These are phyloP conservation scores for Chymomyza fuscimana DNA, from an alignment of 2,888 invertebrate genomes.

Conservation along the genomic window DNA sequence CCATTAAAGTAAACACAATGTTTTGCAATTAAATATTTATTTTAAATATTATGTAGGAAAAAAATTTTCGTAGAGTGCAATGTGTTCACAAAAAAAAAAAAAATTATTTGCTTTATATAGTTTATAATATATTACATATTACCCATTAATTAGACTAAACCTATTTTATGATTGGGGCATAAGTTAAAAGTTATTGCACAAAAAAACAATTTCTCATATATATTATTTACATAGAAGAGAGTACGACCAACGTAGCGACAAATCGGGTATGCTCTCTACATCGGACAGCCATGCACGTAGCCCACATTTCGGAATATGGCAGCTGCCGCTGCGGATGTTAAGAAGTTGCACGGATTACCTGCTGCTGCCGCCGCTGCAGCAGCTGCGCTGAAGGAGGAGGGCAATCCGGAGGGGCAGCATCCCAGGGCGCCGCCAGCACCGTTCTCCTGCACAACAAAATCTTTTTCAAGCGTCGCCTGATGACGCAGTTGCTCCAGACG, in stretches of 20 bases:
- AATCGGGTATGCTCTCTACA: conserved; percentile 79
- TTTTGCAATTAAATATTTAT: conserved; percentile 25
- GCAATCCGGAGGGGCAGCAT: conserved; percentile 78
- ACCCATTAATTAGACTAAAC: conserved; percentile 64
- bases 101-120: conserved; percentile 20
- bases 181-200: conserved; percentile 58
- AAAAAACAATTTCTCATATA: conserved; percentile 28
- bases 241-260: neutral
- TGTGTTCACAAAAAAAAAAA: conserved; percentile 10
- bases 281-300: conserved; percentile 86
- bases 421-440: conserved; percentile 63
- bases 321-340: conserved; percentile 84
- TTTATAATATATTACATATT: conserved; percentile 36
- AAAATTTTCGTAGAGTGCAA: conserved; percentile 3
- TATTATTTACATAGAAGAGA: conserved; percentile 57
- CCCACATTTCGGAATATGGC: conserved; percentile 87
- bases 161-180: conserved; percentile 47
- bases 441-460: conserved; percentile 79
- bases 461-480: conserved; percentile 89
- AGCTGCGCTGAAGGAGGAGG: conserved; percentile 67
- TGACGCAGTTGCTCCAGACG: conserved; percentile 91
- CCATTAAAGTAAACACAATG: neutral
- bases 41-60: conserved; percentile 15
- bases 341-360: conserved; percentile 82
- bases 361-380: conserved; percentile 72